Evolutionary conservation across 1,140 invertebrate species (phyloP), one percentile per base, ranked within the genome.

Genomic region (Cylas formicarius): DNA sequence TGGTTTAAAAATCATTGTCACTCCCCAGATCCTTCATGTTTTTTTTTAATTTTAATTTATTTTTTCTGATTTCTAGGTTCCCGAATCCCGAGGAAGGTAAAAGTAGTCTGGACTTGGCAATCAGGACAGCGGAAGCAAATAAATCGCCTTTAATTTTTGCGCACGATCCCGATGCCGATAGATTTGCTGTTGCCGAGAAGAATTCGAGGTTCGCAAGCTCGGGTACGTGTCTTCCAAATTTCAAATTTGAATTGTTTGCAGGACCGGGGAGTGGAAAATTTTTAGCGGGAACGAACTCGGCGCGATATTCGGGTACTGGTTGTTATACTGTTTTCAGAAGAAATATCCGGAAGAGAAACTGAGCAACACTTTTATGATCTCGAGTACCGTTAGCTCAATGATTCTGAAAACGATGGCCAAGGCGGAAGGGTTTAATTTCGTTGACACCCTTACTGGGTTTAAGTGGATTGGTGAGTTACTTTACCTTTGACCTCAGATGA

Each of bases 151-250:
- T 98, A 1, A 90, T 99, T 55, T 66, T 99, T 13, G 95, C 94
- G 0, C 99, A 99, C 72, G 97, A 99, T 72, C 97, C 97, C 8
- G 97, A 99, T 70, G 94, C 96, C 5, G 97, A 99, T 73, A 76
- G 97, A 40, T 70, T 98, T 39, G 94, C 94, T 9, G 79, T 93
- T 29, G 95, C 94, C 4, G 90, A 94, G 67, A 82, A 78, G 66
- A 68, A 72, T 54, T 44, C 56, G 43, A 59, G 53, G 76, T 78
- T n/a, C n/a, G n/a, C n/a, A 67, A 61, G 56, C 34, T 8, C 3
- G 24, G 11, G 16, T 22, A 1, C 19, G n/a, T n/a, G n/a, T n/a
- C n/a, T 41, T 44, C 27, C 16, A 19, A 20, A 41, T 20, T 17
- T 17, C 10, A 6, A 6, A n/a, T 27, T 8, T 37, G 10, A n/a